Conservation (phyloP, 92 coral and sea anemone species). For the Anthopleura xanthogrammica region DNA sequence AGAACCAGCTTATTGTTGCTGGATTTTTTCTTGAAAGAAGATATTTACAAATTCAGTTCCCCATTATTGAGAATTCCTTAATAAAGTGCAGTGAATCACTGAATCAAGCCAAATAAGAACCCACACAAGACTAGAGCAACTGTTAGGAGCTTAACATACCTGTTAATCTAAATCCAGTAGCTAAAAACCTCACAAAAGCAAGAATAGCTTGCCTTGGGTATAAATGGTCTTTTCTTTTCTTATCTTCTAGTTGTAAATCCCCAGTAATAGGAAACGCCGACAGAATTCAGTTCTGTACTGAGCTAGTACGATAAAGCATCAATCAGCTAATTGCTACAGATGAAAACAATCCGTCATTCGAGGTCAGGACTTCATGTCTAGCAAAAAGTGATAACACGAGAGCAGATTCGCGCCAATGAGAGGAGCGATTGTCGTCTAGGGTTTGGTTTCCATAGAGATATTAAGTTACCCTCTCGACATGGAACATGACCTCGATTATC, state of each 20-base stretch:
- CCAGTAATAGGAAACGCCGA: not conserved
- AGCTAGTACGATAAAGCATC: not conserved
- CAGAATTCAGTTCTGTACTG: not conserved
- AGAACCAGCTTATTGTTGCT: too few relatives aligned
- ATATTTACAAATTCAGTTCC: too few relatives aligned
- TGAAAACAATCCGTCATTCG: not conserved
- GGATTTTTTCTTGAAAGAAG: too few relatives aligned
- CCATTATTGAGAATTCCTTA: too few relatives aligned
- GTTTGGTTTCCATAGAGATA: not conserved
- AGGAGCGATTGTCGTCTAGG: not conserved
- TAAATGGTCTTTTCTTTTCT: not conserved
- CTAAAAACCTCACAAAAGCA: too few relatives aligned
- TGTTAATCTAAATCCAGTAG: too few relatives aligned
- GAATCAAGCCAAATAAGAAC: too few relatives aligned
- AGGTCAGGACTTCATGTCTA: not conserved
- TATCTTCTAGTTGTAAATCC: not conserved
- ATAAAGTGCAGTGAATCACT: too few relatives aligned
- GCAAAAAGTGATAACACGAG: not conserved
- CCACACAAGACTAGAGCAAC: too few relatives aligned
- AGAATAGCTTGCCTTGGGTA: not conserved
- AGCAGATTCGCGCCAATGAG: constrained; percentile 1
- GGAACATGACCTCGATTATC: too few relatives aligned
- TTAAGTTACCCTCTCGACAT: too few relatives aligned
- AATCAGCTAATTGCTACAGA: not conserved
- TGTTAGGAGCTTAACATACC: too few relatives aligned